Conservation (phyloP, 2,888 invertebrate species). For the Myopa tessellatipennis region DNA sequence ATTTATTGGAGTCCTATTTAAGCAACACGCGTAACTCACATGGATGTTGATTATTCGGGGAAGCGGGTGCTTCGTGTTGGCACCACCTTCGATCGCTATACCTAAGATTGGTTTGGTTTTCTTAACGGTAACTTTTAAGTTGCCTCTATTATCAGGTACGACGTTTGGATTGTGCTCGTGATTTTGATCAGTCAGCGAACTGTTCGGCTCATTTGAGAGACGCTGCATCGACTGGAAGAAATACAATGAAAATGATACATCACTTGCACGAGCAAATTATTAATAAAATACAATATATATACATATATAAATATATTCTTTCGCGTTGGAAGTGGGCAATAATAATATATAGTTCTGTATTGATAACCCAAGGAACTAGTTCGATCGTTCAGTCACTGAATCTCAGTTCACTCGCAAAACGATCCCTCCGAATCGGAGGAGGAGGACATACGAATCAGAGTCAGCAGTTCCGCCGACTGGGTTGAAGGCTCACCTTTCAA, state of each 20-base stretch:
- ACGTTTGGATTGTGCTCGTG: slow-evolving; percentile 74
- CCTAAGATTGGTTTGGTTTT: slow-evolving; percentile 95
- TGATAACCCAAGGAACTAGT: too few species aligned
- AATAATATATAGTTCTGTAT: too few species aligned
- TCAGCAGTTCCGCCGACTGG: too few species aligned
- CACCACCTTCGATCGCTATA: slow-evolving; percentile 97
- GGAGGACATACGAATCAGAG: too few species aligned
- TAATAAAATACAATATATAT: too few species aligned
- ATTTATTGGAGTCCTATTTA: background rate
- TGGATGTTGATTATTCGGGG: slow-evolving; percentile 97
- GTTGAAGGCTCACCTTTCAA: too few species aligned
- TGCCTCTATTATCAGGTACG: slow-evolving; percentile 87
- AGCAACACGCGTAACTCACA: slow-evolving; percentile 72
- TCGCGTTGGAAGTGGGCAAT: too few species aligned
- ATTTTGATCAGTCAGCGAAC: slow-evolving; percentile 70
- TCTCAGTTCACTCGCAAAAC: too few species aligned
- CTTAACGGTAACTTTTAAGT: slow-evolving; percentile 88
- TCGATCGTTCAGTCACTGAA: too few species aligned
- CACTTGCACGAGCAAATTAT: too few species aligned
- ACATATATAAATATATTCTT: too few species aligned
- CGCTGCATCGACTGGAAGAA: slow-evolving; percentile 79
- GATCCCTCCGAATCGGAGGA: too few species aligned
- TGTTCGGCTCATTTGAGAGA: slow-evolving; percentile 73
- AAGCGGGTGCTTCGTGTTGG: slow-evolving; percentile 93
- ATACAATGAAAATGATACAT: background rate